Conservation (phyloP, 2,113 vertebrate genomes). For the Caloenas nicobarica region DNA sequence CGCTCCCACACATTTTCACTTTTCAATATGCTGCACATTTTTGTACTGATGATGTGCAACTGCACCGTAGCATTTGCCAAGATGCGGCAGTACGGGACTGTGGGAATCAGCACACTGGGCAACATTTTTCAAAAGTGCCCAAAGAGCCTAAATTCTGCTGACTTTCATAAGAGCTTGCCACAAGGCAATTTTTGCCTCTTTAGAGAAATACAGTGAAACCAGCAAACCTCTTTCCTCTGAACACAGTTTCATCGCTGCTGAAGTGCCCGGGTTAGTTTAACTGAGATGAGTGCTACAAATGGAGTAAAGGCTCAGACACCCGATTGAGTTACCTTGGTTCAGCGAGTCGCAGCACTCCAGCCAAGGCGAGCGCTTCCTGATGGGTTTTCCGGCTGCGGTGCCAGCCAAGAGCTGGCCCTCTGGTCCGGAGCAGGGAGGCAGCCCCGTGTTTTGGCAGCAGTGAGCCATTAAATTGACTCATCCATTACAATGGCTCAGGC, state of each 20-base stretch:
- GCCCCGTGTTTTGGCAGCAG: neutral
- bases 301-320: neutral
- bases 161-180: neutral
- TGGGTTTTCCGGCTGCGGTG: neutral
- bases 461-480: neutral
- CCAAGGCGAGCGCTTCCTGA: neutral
- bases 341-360: neutral
- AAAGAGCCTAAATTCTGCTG: slow-evolving; percentile 10
- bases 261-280: neutral
- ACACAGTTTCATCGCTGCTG: neutral
- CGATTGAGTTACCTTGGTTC: neutral
- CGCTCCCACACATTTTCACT: neutral
- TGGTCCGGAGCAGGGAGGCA: neutral
- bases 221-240: neutral
- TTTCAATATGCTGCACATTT: neutral
- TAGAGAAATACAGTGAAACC: neutral
- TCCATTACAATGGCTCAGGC: neutral
- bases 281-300: neutral
- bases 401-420: neutral
- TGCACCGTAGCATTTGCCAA: neutral
- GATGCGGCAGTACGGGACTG: neutral
- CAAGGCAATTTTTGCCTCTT: neutral
- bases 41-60: neutral
- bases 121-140: neutral
- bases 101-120: neutral